Percentiles rank a stretch among this genome's conserved stretches.
Evolutionary conservation across 2,888 invertebrate genomes (phyloP).

Genomic region (Trisateles emortualis): DNA sequence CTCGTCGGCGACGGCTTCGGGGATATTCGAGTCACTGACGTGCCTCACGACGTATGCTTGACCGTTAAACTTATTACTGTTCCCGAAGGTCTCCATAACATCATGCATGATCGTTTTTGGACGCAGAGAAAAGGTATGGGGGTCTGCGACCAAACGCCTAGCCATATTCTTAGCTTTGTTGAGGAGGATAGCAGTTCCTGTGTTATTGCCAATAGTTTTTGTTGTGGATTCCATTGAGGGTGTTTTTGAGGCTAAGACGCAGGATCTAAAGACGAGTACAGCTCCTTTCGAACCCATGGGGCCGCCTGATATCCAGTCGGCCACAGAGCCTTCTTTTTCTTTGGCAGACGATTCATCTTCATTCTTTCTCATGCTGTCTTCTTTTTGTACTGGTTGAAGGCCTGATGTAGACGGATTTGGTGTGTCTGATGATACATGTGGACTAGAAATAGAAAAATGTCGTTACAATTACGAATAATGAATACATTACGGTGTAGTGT

Average conservation of each 20-base stretch:
- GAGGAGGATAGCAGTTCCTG: conserved; percentile 74
- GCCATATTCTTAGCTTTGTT: conserved; percentile 84
- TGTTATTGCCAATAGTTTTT: conserved; percentile 75
- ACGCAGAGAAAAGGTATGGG: conserved; percentile 73
- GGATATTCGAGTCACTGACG: conserved; percentile 70
- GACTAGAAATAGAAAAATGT: conserved; percentile 63
- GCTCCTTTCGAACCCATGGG: conserved; percentile 88
- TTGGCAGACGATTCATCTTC: conserved; percentile 62
- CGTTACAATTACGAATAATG: neutral
- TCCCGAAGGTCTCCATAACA: conserved; percentile 82
- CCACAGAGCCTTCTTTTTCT: conserved; percentile 67
- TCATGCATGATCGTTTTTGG: conserved; percentile 82
- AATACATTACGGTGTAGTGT: neutral
- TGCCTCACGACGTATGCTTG: conserved; percentile 77
- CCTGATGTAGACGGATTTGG: conserved; percentile 81
- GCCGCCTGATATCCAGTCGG: conserved; percentile 87
- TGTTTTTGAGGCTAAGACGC: conserved; percentile 84
- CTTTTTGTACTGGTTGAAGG: conserved; percentile 65
- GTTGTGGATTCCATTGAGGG: conserved; percentile 81
- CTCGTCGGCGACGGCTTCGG: conserved; percentile 61
- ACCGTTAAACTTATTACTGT: conserved; percentile 60
- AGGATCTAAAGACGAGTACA: conserved; percentile 89
- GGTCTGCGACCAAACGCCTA: conserved; percentile 74
- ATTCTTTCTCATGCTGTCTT: conserved; percentile 79
- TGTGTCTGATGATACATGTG: conserved; percentile 82